These are phyloP conservation scores for Chaenodraco wilsoni DNA, from an alignment of 2,797 vertebrate genomes.

Conservation along the genomic window DNA sequence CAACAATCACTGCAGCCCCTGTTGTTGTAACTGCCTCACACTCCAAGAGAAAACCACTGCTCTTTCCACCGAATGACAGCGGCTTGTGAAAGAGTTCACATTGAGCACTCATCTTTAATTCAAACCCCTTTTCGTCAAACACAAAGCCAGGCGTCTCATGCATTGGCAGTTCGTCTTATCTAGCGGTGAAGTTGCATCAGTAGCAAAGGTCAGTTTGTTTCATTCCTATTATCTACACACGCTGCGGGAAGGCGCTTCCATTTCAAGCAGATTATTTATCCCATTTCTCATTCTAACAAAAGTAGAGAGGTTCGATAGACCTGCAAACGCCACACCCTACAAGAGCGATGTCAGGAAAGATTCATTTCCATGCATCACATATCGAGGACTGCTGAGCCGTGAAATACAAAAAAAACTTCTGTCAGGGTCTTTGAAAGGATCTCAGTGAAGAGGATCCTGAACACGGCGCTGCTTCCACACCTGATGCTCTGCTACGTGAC, in stretches of 20 bases:
- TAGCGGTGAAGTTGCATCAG: slow-evolving; percentile 18
- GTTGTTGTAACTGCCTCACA: slow-evolving; percentile 8
- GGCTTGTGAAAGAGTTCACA: slow-evolving; percentile 25
- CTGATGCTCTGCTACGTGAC: slow-evolving; percentile 30
- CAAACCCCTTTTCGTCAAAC: slow-evolving; percentile 14
- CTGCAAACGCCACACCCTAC: slow-evolving; percentile 33
- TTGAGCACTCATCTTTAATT: slow-evolving; percentile 37
- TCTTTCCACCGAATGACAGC: slow-evolving; percentile 19
- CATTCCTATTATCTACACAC: slow-evolving; percentile 23
- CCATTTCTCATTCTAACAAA: slow-evolving; percentile 35
- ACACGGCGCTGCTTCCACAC: slow-evolving; percentile 16
- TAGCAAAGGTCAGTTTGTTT: slow-evolving; percentile 45
- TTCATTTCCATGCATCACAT: slow-evolving; percentile 42
- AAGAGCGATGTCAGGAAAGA: slow-evolving; percentile 9
- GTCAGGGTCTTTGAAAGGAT: slow-evolving; percentile 27
- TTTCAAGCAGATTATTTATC: slow-evolving; percentile 28
- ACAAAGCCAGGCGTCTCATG: slow-evolving; percentile 6
- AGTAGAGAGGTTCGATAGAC: slow-evolving; percentile 18
- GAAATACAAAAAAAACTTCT: slow-evolving; percentile 44
- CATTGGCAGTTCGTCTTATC: slow-evolving; percentile 25
- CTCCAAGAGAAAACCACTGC: slow-evolving; percentile 30
- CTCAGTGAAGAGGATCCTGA: slow-evolving; percentile 20
- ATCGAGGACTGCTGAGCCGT: slow-evolving; percentile 45
- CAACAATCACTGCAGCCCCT: slow-evolving; percentile 10
- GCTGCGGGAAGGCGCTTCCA: not conserved